Evolutionary conservation across 2,113 vertebrate species (phyloP), one percentile per base, ranked within the genome.

Genomic region (Patagioenas fasciata): DNA sequence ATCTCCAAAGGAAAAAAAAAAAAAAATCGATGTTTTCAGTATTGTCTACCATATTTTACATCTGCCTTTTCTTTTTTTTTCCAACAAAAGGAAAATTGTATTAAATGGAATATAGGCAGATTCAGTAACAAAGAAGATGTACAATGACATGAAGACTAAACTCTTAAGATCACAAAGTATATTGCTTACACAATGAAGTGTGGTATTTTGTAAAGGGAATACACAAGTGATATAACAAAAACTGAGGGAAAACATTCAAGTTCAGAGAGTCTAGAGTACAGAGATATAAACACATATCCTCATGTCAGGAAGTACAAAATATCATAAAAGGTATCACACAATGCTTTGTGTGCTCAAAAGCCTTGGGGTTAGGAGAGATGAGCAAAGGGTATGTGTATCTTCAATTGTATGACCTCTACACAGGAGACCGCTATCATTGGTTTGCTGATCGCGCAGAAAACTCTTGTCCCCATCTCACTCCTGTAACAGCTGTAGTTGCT

Each of bases 141-240:
- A 32, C 26, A 75, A 26, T 57, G 26, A 64, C 21, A 50, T 12
- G 48, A 69, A 91, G 60, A 73, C 38, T 36, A 48, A 88, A 82
- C 50, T 75, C 5, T 69, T 65, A 47, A 72, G 56, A 75, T 85
- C 48, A 73, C 71, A 28, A 58, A 72, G 25, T 48, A 15, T 25
- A 54, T 58, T 44, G 26, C 54, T 94, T 72, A 82, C 54, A 69
- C 50, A 65, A 25, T 28, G 40, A 21, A 61, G 44, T 15, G 1
- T 19, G 31, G 8, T 38, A 4, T 91, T 94, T 80, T 90, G 24
- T 73, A 50, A 93, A 88, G 85, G n/a, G 62, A 93, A 73, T 74
- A 53, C 47, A 34, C n/a, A 88, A 77, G 51, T 28, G 54, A 40
- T 66, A 11, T 36, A 73, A 85, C 28, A 78, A 73, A 88, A 81